Base-by-base conservation (phyloP, 2,113 vertebrate genomes). In the Phylloscopus trochiloides region DNA sequence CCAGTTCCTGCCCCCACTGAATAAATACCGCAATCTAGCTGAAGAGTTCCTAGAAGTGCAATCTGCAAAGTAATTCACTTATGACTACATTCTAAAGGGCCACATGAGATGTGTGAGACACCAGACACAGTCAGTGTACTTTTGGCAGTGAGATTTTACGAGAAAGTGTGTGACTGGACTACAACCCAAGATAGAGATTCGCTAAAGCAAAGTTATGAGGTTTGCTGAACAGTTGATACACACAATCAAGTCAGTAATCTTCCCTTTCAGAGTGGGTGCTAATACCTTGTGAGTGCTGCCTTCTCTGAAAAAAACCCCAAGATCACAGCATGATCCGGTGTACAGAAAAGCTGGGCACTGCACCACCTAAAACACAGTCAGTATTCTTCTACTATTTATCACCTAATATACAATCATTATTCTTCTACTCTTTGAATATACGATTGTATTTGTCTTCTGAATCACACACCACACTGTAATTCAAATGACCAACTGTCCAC, bases 401-500 rank as follows among this genome's bases (percentile, higher is more conserved):
- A 55, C 22, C 22, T 70, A 36, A n/a, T 14, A 87, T 4, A 61
- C 17, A 90, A 62, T 43, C 12, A 57, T 54, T 65, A 17, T 32
- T 73, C 54, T 65, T 76, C 73, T 82, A 2, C 38, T 82, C 14
- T 51, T 32, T 22, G 31, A 58, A 63, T 51, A n/a, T 77, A 57
- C 34, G 86, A 6, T 19, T 63, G 38, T 22, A 77, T 51, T 7
- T 74, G 17, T n/a, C 14, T 13, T 62, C 54, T 70, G 40, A 90
- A 90, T 67, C 65, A 48, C 17, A 42, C 9, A 71, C 16, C n/a
- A 51, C 0, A 0, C 31, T 34, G 32, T 51, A 93, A 92, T 86
- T 94, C 82, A 90, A 96, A 95, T 89, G 25, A 90, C 81, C 71
- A 63, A 92, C 77, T 43, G 43, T 93, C 74, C 92, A 87, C 40